Percentiles rank a stretch among this genome's conserved stretches.
phyloP scores from a whole-genome alignment of 2,113 vertebrate species.

The Aptenodytes forsteri region DNA sequence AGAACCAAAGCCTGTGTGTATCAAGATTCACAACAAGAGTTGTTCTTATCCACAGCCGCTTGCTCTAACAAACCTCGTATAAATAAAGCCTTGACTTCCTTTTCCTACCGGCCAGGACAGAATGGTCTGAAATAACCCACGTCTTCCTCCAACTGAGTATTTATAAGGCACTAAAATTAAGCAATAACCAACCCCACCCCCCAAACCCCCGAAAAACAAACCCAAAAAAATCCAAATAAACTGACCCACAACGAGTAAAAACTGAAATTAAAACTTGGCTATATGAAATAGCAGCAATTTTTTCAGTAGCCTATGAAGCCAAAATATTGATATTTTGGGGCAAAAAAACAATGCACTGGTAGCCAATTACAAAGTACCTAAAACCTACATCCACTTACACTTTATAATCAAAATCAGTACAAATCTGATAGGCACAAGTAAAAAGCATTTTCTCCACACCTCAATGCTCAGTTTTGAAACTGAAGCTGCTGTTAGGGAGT shows the following conservation, averaged over 20 bases:
- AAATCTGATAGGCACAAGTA: constrained; percentile 55
- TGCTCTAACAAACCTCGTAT: not conserved
- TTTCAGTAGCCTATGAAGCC: not conserved
- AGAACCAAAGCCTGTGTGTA: not conserved
- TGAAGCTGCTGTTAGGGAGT: not conserved
- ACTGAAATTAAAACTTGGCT: not conserved
- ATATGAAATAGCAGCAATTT: constrained; percentile 23
- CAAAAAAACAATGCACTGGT: not conserved
- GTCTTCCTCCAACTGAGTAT: constrained; percentile 23
- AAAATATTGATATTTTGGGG: not conserved
- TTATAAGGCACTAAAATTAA: constrained; percentile 71
- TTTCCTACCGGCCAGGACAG: not conserved
- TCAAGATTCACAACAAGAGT: not conserved
- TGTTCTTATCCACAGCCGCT: not conserved
- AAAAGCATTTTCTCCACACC: constrained; percentile 48
- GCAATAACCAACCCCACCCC: not conserved
- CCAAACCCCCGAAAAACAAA: not conserved
- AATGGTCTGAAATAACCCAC: not conserved
- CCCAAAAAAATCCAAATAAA: not conserved
- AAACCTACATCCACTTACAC: not conserved
- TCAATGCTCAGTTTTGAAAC: not conserved
- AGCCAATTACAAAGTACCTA: not conserved
- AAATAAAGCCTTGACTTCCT: not conserved
- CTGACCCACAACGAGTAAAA: not conserved
- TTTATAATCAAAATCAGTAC: not conserved